Evolutionary conservation across 2,797 vertebrate genomes (phyloP), one percentile per base, ranked within the genome.

Genomic region (Liparis tanakae): DNA sequence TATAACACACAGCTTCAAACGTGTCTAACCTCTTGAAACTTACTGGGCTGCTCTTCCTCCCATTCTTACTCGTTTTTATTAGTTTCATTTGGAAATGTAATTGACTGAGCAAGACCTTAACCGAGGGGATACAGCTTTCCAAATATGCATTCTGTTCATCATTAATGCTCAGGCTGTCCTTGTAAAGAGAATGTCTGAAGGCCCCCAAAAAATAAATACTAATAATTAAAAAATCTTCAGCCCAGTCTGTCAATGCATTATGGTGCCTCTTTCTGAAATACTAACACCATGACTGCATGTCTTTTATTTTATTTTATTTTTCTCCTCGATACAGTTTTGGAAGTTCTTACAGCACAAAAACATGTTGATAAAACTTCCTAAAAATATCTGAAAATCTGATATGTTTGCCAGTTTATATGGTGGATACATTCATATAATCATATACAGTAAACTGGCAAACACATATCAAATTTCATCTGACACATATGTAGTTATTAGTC

Each of bases 251-350:
- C n/a, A 12, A 54, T 62, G 70, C 74, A 77, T 77, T 80, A 71
- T 87, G 84, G 64, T 74, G 69, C 84, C 80, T 79, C 68, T 81
- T 36, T 83, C 81, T 48, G 69, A 87, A 73, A 82, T 61, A 81
- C 70, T 80, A 70, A 77, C 76, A 68, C 33, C 53, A 56, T 7
- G 43, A 41, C 51, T 72, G 61, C 25, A 5, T 25, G 62, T 67
- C 34, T 67, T 75, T 81, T 78, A 44, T 59, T 39, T 39, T 13
- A 10, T 53, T 46, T 73, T 72, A n/a, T 71, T 53, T 46, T 73
- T 72, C 69, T 83, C 60, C 68, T 70, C 36, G 74, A 61, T 64
- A 67, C 74, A 79, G 37, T 72, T 76, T 70, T 77, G 39, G 41
- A 46, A 61, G 58, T 7, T 54, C 51, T 75, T 41, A 67, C 63